phyloP scores from a whole-genome alignment of 2,797 vertebrate species.

The Manis pentadactyla region DNA sequence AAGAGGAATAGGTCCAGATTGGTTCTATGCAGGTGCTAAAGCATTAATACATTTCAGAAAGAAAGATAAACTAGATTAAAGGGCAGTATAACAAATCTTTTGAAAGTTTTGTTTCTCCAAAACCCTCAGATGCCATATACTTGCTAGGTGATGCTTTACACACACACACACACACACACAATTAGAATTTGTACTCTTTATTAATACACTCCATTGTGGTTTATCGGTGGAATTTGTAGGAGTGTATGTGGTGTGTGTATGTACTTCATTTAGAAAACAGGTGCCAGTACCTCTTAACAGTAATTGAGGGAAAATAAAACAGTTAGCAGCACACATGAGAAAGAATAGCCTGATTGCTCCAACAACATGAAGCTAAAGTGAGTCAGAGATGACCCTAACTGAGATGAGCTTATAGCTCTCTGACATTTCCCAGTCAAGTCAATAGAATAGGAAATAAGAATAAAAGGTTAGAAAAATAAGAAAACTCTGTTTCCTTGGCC shows the following conservation, averaged over 20 bases:
- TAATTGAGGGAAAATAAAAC: background rate
- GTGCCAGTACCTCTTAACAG: background rate
- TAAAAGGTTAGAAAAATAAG: background rate
- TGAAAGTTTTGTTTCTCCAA: background rate
- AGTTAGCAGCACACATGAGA: background rate
- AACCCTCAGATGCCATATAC: background rate
- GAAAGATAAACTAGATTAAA: background rate
- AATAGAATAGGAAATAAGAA: background rate
- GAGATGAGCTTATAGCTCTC: background rate
- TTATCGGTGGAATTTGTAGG: background rate
- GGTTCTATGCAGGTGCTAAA: background rate
- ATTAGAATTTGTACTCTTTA: background rate
- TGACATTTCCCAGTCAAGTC: background rate
- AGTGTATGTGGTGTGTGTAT: too few relatives aligned
- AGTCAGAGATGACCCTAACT: background rate
- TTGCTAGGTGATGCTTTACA: background rate
- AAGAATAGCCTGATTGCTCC: background rate
- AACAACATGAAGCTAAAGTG: background rate
- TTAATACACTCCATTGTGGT: background rate
- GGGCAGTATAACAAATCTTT: background rate
- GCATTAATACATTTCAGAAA: background rate
- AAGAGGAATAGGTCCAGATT: background rate
- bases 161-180: background rate
- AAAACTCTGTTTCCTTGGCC: background rate
- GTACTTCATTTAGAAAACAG: background rate